These are phyloP conservation scores for Tenrec ecaudatus DNA, from an alignment of 2,113 vertebrate genomes.

Conservation along the genomic window DNA sequence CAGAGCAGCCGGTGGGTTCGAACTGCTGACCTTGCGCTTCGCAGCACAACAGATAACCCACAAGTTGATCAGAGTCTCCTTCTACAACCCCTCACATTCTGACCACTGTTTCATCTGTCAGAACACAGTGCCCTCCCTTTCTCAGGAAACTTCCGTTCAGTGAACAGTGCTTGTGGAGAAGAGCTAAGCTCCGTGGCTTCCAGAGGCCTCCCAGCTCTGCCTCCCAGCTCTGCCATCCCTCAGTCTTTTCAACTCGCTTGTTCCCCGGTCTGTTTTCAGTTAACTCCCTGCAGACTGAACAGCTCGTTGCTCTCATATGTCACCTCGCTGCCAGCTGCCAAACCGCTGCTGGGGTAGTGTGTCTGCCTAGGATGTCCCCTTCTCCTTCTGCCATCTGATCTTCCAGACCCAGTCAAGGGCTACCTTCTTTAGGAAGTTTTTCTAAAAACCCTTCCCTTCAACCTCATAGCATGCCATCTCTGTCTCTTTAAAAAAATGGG, in stretches of 20 bases:
- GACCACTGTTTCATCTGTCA: constrained; percentile 27
- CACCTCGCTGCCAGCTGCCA: neutral
- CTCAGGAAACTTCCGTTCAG: constrained; percentile 34
- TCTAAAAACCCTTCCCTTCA: neutral
- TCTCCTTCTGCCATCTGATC: neutral
- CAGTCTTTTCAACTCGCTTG: neutral
- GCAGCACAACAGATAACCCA: too few species aligned
- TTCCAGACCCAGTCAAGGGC: neutral
- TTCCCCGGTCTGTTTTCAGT: neutral
- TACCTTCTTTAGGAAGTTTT: neutral
- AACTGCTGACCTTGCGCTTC: too few species aligned
- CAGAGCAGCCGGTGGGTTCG: too few species aligned
- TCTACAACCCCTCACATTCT: neutral
- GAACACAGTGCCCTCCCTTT: constrained; percentile 30
- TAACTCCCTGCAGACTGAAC: neutral
- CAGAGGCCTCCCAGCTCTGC: too few species aligned
- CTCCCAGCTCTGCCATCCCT: neutral
- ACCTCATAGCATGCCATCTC: neutral
- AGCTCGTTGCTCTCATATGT: neutral
- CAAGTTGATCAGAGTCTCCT: neutral
- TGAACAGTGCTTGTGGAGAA: constrained; percentile 27
- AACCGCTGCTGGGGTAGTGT: neutral
- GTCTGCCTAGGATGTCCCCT: neutral
- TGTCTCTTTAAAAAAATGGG: constrained; percentile 4
- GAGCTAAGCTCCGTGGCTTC: constrained; percentile 1